A percentile compares a stretch with the other conserved stretches of the same genome.
phyloP scores from a whole-genome alignment of 2,797 vertebrate genomes.

The Tiaroga cobitis region DNA sequence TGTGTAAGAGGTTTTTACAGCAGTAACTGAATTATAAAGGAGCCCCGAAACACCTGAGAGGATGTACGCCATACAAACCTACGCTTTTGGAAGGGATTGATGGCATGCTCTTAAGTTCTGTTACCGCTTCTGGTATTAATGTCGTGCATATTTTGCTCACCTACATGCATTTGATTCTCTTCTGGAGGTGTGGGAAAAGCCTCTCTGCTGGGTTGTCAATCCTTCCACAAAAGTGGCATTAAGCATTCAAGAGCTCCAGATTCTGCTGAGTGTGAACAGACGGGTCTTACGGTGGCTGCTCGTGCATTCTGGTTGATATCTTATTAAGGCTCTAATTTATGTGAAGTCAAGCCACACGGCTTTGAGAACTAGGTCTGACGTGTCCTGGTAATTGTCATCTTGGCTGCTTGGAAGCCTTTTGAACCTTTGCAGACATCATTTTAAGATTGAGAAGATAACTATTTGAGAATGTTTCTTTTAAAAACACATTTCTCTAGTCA shows the following conservation, averaged over 20 bases:
- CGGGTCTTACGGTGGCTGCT: conserved; percentile 15
- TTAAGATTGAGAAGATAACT: neutral
- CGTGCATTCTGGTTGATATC: conserved; percentile 33
- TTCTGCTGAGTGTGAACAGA: conserved; percentile 41
- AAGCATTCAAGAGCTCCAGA: conserved; percentile 25
- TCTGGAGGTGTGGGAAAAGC: conserved; percentile 23
- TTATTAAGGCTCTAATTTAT: conserved; percentile 40
- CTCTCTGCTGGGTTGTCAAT: conserved; percentile 33
- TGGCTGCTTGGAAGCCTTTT: neutral
- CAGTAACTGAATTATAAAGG: conserved; percentile 52
- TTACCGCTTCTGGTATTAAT: conserved; percentile 32
- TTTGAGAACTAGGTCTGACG: conserved; percentile 16
- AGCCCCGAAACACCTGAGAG: conserved; percentile 42
- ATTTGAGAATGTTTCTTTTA: neutral
- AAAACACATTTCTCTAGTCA: neutral
- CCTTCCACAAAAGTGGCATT: conserved; percentile 45
- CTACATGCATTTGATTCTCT: conserved; percentile 17
- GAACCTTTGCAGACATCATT: neutral
- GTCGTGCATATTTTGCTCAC: conserved; percentile 9
- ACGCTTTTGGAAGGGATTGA: conserved; percentile 15
- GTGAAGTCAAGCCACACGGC: conserved; percentile 9
- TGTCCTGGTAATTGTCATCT: conserved; percentile 15
- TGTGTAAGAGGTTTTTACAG: conserved; percentile 56
- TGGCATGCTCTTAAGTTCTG: neutral
- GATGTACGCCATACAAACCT: neutral